Percentiles rank a stretch among this genome's conserved stretches.
Evolutionary conservation across 2,888 invertebrate genomes (phyloP).

Genomic region (Agrotis ipsilon): DNA sequence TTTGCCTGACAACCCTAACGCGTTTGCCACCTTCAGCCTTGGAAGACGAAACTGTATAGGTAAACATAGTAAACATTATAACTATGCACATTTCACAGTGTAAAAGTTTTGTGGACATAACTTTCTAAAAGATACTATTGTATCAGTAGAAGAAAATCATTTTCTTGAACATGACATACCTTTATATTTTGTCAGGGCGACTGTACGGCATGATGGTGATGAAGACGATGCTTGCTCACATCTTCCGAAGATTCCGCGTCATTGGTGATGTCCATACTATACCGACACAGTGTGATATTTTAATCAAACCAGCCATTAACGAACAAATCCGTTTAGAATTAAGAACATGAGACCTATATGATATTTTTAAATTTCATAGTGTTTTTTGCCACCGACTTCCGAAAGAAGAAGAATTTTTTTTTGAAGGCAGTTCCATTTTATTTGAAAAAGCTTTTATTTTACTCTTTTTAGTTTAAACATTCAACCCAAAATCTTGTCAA

Average conservation of each 20-base stretch:
- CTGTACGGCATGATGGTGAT: slow-evolving; percentile 38
- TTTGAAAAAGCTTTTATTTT: too few species aligned
- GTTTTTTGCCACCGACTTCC: too few species aligned
- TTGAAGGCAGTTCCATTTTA: too few species aligned
- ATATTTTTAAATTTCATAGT: too few species aligned
- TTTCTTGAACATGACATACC: not conserved
- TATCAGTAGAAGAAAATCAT: too few species aligned
- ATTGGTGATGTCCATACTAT: slow-evolving; percentile 19
- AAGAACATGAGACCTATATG: slow-evolving; percentile 8
- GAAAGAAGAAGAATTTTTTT: too few species aligned
- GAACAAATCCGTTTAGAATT: slow-evolving; percentile 37
- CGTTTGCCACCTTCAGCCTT: slow-evolving; percentile 74
- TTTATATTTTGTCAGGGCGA: slow-evolving; percentile 30
- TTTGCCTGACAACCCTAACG: slow-evolving; percentile 71
- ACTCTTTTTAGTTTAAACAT: too few species aligned
- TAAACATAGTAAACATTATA: not conserved
- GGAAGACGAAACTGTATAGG: slow-evolving; percentile 42
- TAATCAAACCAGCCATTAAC: slow-evolving; percentile 34
- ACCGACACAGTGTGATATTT: slow-evolving; percentile 22
- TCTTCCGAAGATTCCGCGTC: slow-evolving; percentile 45
- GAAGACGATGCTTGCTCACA: slow-evolving; percentile 50
- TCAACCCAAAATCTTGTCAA: too few species aligned
- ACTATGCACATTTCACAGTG: too few species aligned
- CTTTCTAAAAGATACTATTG: too few species aligned
- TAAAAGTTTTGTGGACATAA: too few species aligned